phyloP scores from a whole-genome alignment of 2,888 invertebrate species.

The Tetramorium bicarinatum region DNA sequence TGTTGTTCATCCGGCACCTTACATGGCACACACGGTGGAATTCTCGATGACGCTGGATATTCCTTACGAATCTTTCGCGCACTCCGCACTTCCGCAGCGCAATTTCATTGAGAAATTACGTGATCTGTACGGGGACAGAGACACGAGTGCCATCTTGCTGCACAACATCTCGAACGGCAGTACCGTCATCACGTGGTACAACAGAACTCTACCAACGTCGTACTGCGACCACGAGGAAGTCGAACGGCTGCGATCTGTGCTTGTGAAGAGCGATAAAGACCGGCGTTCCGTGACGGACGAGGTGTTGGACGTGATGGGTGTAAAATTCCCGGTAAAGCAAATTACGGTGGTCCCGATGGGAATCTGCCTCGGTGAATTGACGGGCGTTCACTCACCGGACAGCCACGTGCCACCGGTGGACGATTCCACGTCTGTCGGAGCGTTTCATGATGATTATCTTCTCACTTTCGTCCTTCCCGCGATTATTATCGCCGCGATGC shows the following conservation, averaged over 20 bases:
- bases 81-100: constrained; percentile 91
- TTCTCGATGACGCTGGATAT: constrained; percentile 93
- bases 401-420: constrained; percentile 81
- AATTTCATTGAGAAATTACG: constrained; percentile 94
- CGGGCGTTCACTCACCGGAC: constrained; percentile 83
- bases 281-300: constrained; percentile 87
- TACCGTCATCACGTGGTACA: constrained; percentile 93
- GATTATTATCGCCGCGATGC: constrained; percentile 95
- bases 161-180: constrained; percentile 90
- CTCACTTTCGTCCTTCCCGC: constrained; percentile 96
- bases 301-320: constrained; percentile 90
- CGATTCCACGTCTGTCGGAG: constrained; percentile 84
- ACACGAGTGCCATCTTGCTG: constrained; percentile 91
- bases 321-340: constrained; percentile 90
- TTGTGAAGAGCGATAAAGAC: constrained; percentile 90
- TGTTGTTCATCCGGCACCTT: constrained; percentile 90
- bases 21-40: constrained; percentile 91
- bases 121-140: constrained; percentile 92
- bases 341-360: constrained; percentile 87
- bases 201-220: constrained; percentile 91
- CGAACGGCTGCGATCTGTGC: constrained; percentile 90
- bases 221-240: constrained; percentile 94
- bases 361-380: constrained; percentile 87
- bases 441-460: constrained; percentile 89
- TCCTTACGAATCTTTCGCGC: constrained; percentile 90